Conservation (phyloP, 2,888 invertebrate genomes). For the Hydraecia micacea region DNA sequence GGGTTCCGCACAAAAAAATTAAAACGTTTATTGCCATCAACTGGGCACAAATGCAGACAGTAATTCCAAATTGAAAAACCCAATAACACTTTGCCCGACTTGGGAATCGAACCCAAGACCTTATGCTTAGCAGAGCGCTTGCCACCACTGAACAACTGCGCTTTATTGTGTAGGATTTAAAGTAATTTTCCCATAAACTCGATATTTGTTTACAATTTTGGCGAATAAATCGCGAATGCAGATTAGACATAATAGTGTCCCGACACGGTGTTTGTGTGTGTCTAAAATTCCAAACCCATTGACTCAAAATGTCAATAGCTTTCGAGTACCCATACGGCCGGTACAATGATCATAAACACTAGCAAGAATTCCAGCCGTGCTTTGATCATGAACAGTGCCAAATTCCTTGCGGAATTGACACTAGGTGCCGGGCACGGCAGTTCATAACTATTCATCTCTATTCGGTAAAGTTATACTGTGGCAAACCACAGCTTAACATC, state of each 20-base stretch:
- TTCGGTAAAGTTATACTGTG: conserved; percentile 14
- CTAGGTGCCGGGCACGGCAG: conserved; percentile 22
- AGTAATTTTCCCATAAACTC: too few relatives aligned
- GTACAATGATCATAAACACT: conserved; percentile 17
- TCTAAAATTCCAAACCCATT: background rate
- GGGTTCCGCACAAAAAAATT: too few relatives aligned
- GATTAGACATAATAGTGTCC: background rate
- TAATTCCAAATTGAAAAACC: too few relatives aligned
- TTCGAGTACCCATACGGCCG: background rate
- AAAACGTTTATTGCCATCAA: background rate
- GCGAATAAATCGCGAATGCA: too few relatives aligned
- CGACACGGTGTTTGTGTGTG: background rate
- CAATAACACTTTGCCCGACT: background rate
- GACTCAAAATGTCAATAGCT: background rate
- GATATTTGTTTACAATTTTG: too few relatives aligned
- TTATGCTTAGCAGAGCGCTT: background rate
- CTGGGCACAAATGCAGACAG: background rate
- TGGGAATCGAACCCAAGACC: background rate
- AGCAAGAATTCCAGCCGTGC: conserved; percentile 3
- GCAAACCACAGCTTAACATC: background rate
- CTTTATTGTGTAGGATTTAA: too few relatives aligned
- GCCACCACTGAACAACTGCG: background rate
- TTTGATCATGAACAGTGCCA: conserved; percentile 34
- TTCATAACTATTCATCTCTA: conserved; percentile 29
- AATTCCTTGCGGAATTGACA: conserved; percentile 49